phyloP scores from a whole-genome alignment of 1,140 invertebrate genomes.

The Drosophila tristis region DNA sequence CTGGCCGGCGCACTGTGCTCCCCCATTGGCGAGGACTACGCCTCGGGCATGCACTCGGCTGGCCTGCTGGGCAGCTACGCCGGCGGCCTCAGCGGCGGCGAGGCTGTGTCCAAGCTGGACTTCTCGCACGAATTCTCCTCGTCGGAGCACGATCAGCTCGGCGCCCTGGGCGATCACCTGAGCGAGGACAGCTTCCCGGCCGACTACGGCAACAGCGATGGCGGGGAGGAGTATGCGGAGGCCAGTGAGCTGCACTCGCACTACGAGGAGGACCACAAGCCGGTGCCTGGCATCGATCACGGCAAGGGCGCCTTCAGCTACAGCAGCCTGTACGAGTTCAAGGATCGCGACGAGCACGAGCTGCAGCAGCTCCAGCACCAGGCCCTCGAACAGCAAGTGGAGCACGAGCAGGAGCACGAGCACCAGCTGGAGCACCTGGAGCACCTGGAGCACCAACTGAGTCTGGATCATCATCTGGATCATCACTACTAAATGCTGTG shows the following conservation, averaged over 20 bases:
- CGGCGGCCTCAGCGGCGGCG: constrained; percentile 58
- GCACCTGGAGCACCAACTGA: constrained; percentile 29
- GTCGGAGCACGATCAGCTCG: constrained; percentile 43
- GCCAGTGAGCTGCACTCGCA: constrained; percentile 62
- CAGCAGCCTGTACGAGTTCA: constrained; percentile 78
- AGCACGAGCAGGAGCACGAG: constrained; percentile 48
- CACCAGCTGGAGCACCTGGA: constrained; percentile 21
- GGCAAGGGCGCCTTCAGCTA: constrained; percentile 80
- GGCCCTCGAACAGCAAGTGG: constrained; percentile 51
- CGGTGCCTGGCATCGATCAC: constrained; percentile 76
- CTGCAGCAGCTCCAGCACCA: constrained; percentile 61
- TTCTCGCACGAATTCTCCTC: constrained; percentile 33
- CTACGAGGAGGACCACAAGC: constrained; percentile 55
- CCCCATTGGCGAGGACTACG: constrained; percentile 47
- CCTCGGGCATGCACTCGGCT: constrained; percentile 49
- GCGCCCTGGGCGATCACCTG: constrained; percentile 63
- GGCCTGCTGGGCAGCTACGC: constrained; percentile 67
- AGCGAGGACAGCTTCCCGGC: constrained; percentile 62
- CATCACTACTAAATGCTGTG: constrained; percentile 43
- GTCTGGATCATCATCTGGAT: constrained; percentile 23
- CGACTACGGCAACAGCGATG: constrained; percentile 63
- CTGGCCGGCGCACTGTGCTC: constrained; percentile 29
- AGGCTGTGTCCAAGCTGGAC: constrained; percentile 59
- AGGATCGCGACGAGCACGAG: constrained; percentile 68
- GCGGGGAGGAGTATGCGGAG: constrained; percentile 66